A percentile compares a stretch with the other conserved stretches of the same genome.
Evolutionary conservation across 1,140 invertebrate species (phyloP).

Genomic region (Arctopsyche grandis): DNA sequence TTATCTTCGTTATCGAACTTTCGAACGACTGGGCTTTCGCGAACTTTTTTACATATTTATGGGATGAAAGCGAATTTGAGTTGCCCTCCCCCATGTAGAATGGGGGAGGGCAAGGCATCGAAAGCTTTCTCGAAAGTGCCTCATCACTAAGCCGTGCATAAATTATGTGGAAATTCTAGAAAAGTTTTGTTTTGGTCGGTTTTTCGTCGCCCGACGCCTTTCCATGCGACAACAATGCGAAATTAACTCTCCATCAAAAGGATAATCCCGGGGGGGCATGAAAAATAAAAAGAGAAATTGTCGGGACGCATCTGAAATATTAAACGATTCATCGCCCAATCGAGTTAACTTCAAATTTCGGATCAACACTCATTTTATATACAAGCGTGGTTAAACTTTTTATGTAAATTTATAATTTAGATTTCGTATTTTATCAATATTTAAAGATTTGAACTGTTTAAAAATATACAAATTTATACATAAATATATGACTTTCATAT

Average conservation of each 20-base stretch:
- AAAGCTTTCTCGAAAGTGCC: neutral
- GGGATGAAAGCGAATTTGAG: slow-evolving; percentile 13
- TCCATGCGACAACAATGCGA: neutral
- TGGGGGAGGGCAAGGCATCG: neutral
- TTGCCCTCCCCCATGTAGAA: no score
- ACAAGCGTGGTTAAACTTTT: no score
- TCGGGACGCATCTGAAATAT: neutral
- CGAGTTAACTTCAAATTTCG: no score
- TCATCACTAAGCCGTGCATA: slow-evolving; percentile 24
- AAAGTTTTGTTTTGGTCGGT: neutral
- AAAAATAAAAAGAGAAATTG: neutral
- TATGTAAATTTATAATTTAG: no score
- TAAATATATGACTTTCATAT: no score
- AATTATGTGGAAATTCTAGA: slow-evolving; percentile 9
- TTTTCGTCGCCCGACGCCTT: neutral
- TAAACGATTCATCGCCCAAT: neutral
- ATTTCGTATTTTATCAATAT: no score
- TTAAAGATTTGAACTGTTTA: no score
- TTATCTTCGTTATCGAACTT: slow-evolving; percentile 27
- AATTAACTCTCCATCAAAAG: neutral
- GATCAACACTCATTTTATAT: no score
- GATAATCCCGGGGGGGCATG: neutral
- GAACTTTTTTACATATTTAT: slow-evolving; percentile 31
- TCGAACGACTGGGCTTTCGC: neutral
- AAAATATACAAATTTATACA: no score